A percentile compares a stretch with the other conserved stretches of the same genome.
These are phyloP conservation scores for Lerema accius DNA, from an alignment of 1,140 invertebrate species.

Conservation along the genomic window DNA sequence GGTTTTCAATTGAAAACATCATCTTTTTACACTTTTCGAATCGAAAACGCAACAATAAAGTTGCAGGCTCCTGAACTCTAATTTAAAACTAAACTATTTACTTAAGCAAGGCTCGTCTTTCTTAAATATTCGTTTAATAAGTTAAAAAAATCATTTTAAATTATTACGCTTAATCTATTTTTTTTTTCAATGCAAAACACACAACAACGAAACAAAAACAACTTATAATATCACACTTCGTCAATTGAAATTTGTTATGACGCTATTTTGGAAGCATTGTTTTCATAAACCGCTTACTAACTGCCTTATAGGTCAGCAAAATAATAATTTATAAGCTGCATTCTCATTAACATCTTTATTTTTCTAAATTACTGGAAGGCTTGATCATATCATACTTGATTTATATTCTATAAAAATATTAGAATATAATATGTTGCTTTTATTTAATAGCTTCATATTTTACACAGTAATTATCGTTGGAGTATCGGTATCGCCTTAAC, in stretches of 20 bases:
- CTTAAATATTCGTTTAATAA: constrained; percentile 78
- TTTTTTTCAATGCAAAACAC: constrained; percentile 72
- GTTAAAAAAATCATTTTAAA: constrained; percentile 68
- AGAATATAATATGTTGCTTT: constrained; percentile 78
- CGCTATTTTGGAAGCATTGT: constrained; percentile 69
- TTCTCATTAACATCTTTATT: constrained; percentile 61
- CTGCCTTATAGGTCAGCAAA: constrained; percentile 75
- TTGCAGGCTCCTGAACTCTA: constrained; percentile 59
- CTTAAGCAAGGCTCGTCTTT: constrained; percentile 82
- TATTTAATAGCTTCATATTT: constrained; percentile 67
- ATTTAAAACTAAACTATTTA: constrained; percentile 75
- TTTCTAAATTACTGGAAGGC: constrained; percentile 82
- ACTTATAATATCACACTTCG: constrained; percentile 79
- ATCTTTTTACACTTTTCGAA: constrained; percentile 45
- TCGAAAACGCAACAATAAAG: constrained; percentile 59
- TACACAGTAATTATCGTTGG: constrained; percentile 70
- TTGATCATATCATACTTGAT: constrained; percentile 76
- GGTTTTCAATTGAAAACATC: constrained; percentile 13
- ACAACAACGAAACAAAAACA: constrained; percentile 79
- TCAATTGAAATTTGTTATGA: constrained; percentile 60
- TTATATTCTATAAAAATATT: constrained; percentile 82
- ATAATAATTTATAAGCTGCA: constrained; percentile 68
- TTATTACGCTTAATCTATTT: constrained; percentile 68
- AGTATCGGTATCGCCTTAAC: constrained; percentile 68
- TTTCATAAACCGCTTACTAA: constrained; percentile 52